Base-by-base conservation (phyloP, 2,888 invertebrate species). In the Erannis defoliaria region DNA sequence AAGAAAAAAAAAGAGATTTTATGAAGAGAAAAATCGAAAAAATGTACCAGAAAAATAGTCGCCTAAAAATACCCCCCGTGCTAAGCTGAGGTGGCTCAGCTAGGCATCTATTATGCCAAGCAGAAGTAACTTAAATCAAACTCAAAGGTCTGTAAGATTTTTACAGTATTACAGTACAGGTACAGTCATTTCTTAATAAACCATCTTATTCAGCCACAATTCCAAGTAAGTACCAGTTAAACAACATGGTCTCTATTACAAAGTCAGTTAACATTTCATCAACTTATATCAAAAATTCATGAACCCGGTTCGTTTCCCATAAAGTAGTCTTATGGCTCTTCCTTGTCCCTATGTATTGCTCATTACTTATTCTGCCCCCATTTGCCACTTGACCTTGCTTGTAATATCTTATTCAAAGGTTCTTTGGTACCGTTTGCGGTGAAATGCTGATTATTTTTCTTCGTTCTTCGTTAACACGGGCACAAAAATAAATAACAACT, bases 351-450 rank as follows among this genome's bases (percentile, higher is more conserved):
- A 18, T 31, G 12, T 49, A 54, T 53, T 40, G 33, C 49, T 55
- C 51, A 56, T 62, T 38, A 51, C 33, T 42, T 56, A 62, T 62
- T 62, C 55, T 26, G n/a, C 26, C 50, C 40, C 55, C 35, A 53
- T 56, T 18, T 43, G 49, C 43, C 55, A 55, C 53, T 62, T 62
- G 62, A 53, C 56, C 62, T 62, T 62, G 45, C 35, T 43, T 45
- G 33, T 43, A 35, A 55, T 56, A 40, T 53, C 56, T 62, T 62
- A 53, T 61, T 61, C 62, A 62, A 19, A 18, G 50, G 14, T 12
- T 42, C 50, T 19, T 48, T 40, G 12, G 19, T 43, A 16, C 18
- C 18, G 21, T 38, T 37, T 37, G 37, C 18, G 19, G 19, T 31
- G n/a, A 46, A 31, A 46, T 29, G 18, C 3, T 46, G 46, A 6